phyloP scores from a whole-genome alignment of 2,888 invertebrate genomes.

The Chaetogeoica ovagalla region DNA sequence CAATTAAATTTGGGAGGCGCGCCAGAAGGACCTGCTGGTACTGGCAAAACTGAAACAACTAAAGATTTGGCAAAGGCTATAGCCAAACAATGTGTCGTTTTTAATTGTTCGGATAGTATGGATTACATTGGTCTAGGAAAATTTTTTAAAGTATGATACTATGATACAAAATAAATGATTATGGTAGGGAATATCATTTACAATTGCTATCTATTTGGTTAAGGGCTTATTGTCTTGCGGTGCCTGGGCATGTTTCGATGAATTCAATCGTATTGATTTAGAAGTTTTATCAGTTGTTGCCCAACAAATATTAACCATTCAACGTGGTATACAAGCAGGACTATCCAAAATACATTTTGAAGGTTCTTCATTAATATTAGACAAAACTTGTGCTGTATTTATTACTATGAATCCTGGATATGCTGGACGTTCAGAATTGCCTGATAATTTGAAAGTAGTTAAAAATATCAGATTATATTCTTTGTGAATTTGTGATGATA shows the following conservation, averaged over 20 bases:
- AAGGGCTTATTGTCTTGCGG: conserved; percentile 87
- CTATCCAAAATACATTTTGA: conserved; percentile 79
- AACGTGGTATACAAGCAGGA: conserved; percentile 65
- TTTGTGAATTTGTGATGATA: too few species aligned
- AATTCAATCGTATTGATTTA: conserved; percentile 81
- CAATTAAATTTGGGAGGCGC: conserved; percentile 73
- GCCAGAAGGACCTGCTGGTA: conserved; percentile 81
- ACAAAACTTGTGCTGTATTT: conserved; percentile 86
- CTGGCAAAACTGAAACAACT: conserved; percentile 91
- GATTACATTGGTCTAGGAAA: conserved; percentile 94
- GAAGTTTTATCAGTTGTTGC: conserved; percentile 82
- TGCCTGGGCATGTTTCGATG: conserved; percentile 85
- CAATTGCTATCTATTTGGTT: background rate
- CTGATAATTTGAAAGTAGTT: conserved; percentile 84
- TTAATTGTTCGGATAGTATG: conserved; percentile 92
- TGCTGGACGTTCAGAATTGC: conserved; percentile 88
- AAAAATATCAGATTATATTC: conserved; percentile 58
- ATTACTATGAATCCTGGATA: conserved; percentile 96
- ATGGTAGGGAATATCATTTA: background rate
- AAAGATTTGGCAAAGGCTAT: conserved; percentile 95
- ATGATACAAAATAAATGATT: background rate
- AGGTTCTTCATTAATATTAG: conserved; percentile 79
- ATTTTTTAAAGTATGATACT: conserved; percentile 79
- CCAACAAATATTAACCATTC: conserved; percentile 80
- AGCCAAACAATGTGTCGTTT: conserved; percentile 94